Base-by-base conservation (phyloP, 1,140 invertebrate genomes). In the Zaprionus kolodkinae region DNA sequence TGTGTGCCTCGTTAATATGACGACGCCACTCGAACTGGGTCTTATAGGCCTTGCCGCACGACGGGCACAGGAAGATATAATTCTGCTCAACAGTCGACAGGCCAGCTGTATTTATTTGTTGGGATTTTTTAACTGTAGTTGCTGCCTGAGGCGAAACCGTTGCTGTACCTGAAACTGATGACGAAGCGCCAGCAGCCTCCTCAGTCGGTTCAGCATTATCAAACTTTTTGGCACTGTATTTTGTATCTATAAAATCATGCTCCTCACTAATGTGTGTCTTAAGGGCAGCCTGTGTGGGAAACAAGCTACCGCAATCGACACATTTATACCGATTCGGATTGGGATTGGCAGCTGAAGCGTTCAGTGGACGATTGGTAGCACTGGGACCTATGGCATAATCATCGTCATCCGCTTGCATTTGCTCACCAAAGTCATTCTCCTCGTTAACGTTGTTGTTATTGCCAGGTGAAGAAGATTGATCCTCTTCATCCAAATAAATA, bases 11-110 rank as follows among this genome's bases (percentile, higher is more conserved):
- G 38, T 92, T 92, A 21, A 92, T 92, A 56, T 92, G 91, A n/a
- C 91, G 91, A 3, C 91, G 91, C 91, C 91, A 92, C 38, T 89
- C 84, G 11, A 78, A 83, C 68, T 92, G 87, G 5, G 91, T 81
- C 59, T 91, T 83, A 56, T 89, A 91, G 11, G 87, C 76, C 57
- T 78, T 65, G 27, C 91, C 91, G 36, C 91, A 92, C 1, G 87
- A 88, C 1, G 91, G 91, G 35, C 91, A 92, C 27, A 92, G 40
- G 36, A 81, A 92, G 50, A 87, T 88, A 57, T 91, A 92, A 50
- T 91, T 89, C 50, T 90, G 77, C 21, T 92, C 91, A 7, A 90
- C 76, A 6, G 81, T 86, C 10, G 72, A 60, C 12, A 33, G 45
- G 5, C 71, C 62, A 10, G 78, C n/a, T 11, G 13, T 38, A 35